Conservation (phyloP, 1,140 invertebrate species). For the Caenorhabditis tropicalis region DNA sequence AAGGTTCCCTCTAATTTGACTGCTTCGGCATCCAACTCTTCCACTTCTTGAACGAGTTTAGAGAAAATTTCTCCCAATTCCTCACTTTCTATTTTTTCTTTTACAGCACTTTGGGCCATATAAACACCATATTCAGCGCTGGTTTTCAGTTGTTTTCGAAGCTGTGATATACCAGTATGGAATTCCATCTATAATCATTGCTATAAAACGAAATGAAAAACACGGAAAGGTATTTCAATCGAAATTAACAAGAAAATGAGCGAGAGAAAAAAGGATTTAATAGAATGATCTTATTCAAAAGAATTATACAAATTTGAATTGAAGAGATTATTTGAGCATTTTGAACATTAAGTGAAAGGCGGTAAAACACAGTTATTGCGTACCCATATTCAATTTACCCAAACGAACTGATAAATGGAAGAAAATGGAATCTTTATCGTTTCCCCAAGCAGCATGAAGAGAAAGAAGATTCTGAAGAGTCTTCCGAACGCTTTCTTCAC, state of each 20-base stretch:
- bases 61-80: not conserved
- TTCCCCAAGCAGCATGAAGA: constrained; percentile 2
- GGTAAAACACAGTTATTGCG: not conserved
- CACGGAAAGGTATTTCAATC: not conserved
- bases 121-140: not conserved
- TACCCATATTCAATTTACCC: constrained; percentile 11
- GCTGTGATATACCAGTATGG: not conserved
- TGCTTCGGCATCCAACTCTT: not conserved
- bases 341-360: not conserved
- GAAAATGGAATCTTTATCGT: constrained; percentile 14
- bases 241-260: not conserved
- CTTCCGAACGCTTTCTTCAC: constrained; percentile 13
- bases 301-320: not conserved
- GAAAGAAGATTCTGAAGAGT: constrained; percentile 8
- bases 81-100: not conserved
- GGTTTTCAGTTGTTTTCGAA: not conserved
- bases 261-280: not conserved
- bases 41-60: not conserved
- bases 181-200: not conserved
- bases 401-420: constrained; percentile 5
- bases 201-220: not conserved
- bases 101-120: not conserved
- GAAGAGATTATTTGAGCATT: not conserved
- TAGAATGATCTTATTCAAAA: not conserved
- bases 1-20: too few species aligned